phyloP scores from a whole-genome alignment of 1,140 invertebrate species.

The Chymomyza costata region DNA sequence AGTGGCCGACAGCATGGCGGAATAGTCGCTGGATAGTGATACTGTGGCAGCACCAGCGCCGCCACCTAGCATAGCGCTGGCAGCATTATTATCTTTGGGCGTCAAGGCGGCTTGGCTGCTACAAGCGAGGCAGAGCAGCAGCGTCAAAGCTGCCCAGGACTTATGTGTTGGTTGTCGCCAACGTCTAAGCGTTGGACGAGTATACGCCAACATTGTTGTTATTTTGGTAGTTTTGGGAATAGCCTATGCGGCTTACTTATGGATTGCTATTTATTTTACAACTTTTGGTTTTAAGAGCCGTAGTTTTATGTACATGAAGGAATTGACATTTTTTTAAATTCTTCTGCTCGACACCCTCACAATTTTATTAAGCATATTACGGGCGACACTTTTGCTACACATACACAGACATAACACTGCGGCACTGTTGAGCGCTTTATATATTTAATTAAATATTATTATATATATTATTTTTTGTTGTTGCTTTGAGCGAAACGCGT shows the following conservation, averaged over 20 bases:
- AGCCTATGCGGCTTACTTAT: neutral
- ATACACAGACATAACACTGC: conserved; percentile 6
- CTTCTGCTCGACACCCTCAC: conserved; percentile 1
- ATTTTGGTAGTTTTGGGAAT: neutral
- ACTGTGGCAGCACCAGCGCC: conserved; percentile 45
- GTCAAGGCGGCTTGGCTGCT: conserved; percentile 18
- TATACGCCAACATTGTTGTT: neutral
- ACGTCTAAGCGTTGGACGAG: too few species aligned
- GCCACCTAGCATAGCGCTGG: conserved; percentile 52
- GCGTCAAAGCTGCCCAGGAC: conserved; percentile 19
- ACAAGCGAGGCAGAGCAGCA: conserved; percentile 17
- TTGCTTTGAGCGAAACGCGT: conserved; percentile 11
- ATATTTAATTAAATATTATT: conserved; percentile 15
- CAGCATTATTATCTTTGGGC: conserved; percentile 40
- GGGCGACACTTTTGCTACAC: conserved; percentile 13
- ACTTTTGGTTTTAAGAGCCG: conserved; percentile 10
- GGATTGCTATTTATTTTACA: conserved; percentile 1
- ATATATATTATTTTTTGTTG: neutral
- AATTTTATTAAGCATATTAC: conserved; percentile 40
- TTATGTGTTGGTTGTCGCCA: neutral
- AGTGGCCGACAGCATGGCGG: conserved; percentile 29
- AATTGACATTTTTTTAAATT: conserved; percentile 49
- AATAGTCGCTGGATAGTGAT: conserved; percentile 50
- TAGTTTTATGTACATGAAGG: conserved; percentile 37
- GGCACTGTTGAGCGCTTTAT: conserved; percentile 28